Percentiles rank a stretch among this genome's conserved stretches.
Conservation (phyloP, 2,888 invertebrate genomes). For the Netelia melanura region DNA sequence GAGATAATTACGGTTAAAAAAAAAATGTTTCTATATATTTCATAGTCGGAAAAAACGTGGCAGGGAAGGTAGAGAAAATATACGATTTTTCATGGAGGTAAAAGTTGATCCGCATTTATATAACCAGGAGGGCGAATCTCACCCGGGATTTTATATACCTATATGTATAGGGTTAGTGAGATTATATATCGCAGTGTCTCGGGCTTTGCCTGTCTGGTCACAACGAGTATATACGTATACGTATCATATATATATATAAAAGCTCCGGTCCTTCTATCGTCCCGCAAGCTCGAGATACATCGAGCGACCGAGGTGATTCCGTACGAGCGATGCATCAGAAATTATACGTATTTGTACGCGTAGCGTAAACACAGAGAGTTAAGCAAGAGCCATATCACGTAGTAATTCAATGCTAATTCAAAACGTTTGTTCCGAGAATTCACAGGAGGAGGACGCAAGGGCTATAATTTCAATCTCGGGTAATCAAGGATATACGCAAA, state of each 20-base stretch:
- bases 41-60: background rate
- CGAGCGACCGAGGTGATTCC: slow-evolving; percentile 29
- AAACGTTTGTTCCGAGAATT: slow-evolving; percentile 64
- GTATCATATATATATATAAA: no score
- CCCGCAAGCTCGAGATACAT: slow-evolving; percentile 1
- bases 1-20: background rate
- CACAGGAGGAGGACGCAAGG: slow-evolving; percentile 10
- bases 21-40: background rate
- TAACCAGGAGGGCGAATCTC: slow-evolving; percentile 8
- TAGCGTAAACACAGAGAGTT: slow-evolving; percentile 50
- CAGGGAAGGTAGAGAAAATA: slow-evolving; percentile 8
- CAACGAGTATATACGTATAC: slow-evolving; percentile 1
- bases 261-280: background rate
- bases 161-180: background rate
- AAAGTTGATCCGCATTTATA: slow-evolving; percentile 48
- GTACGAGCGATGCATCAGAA: slow-evolving; percentile 47
- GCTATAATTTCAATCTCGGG: slow-evolving; percentile 62
- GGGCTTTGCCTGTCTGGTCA: background rate
- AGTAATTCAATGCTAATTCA: slow-evolving; percentile 62
- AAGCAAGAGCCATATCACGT: slow-evolving; percentile 25
- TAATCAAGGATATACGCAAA: slow-evolving; percentile 56
- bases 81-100: slow-evolving; percentile 35
- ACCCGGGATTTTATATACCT: slow-evolving; percentile 3
- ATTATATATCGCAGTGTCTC: background rate
- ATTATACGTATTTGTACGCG: slow-evolving; percentile 60